Evolutionary conservation across 37 sponge, comb jelly and placozoan genomes (phyloP).

Genomic region (Tethya wilhelma): DNA sequence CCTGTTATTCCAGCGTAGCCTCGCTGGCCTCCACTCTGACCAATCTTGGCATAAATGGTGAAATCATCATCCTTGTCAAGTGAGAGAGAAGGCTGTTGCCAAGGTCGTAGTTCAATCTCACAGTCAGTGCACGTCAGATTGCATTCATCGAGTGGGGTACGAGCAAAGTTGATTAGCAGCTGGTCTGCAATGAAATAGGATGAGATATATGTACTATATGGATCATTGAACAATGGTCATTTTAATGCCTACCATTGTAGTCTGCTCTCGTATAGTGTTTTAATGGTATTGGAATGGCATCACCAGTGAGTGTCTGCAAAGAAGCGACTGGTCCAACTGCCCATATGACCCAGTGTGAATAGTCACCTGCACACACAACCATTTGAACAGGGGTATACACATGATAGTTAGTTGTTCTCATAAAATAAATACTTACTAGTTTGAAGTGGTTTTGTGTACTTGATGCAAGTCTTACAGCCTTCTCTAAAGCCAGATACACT

Average conservation of each 20-base stretch:
- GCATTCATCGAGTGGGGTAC: constrained; percentile 6
- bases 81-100: not conserved
- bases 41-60: constrained; percentile 37
- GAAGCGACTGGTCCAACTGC: constrained; percentile 26
- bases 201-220: not conserved
- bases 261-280: constrained; percentile 3
- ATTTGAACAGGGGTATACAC: not conserved
- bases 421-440: too few species aligned
- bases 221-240: not conserved
- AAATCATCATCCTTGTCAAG: not conserved
- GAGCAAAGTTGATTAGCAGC: constrained; percentile 1
- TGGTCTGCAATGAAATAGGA: too few species aligned
- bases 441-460: constrained; percentile 7
- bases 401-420: too few species aligned
- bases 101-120: not conserved
- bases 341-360: constrained; percentile 13
- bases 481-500: not conserved
- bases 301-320: not conserved
- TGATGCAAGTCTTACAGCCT: constrained; percentile 13
- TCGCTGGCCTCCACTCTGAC: constrained; percentile 36
- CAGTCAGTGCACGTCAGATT: constrained; percentile 1
- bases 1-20: constrained; percentile 57
- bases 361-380: not conserved
- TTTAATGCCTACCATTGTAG: not conserved
- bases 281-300: not conserved